These are phyloP conservation scores for Hartigia nigra DNA, from an alignment of 2,888 invertebrate genomes.

Conservation along the genomic window DNA sequence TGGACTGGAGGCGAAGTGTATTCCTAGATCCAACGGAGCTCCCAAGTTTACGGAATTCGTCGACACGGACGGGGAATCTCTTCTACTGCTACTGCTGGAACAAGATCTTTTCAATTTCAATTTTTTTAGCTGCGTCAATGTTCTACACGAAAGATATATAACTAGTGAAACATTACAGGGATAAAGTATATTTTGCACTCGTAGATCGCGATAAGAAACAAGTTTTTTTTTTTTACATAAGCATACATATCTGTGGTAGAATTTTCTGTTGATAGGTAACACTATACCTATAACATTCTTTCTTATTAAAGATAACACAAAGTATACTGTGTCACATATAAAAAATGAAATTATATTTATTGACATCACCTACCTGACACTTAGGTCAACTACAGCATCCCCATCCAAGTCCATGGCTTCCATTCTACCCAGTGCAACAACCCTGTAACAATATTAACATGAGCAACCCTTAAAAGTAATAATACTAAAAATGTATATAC, in stretches of 20 bases:
- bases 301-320: neutral
- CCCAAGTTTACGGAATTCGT: constrained; percentile 46
- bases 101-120: neutral
- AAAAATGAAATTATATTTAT: neutral
- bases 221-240: neutral
- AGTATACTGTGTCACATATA: neutral
- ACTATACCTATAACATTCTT: neutral
- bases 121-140: neutral
- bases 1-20: constrained; percentile 52
- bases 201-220: neutral
- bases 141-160: neutral
- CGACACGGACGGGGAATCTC: constrained; percentile 56
- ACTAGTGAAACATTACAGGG: neutral
- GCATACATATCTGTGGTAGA: neutral
- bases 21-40: constrained; percentile 58
- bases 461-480: neutral
- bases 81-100: constrained; percentile 56
- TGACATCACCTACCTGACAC: constrained; percentile 74
- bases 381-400: constrained; percentile 87
- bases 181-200: neutral
- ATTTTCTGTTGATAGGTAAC: neutral
- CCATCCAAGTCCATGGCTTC: constrained; percentile 89
- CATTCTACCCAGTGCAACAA: constrained; percentile 54
- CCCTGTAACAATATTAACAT: constrained; percentile 15
- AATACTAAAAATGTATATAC: neutral